These are phyloP conservation scores for Adineta ricciae DNA, from an alignment of 2,888 invertebrate species.

Conservation along the genomic window DNA sequence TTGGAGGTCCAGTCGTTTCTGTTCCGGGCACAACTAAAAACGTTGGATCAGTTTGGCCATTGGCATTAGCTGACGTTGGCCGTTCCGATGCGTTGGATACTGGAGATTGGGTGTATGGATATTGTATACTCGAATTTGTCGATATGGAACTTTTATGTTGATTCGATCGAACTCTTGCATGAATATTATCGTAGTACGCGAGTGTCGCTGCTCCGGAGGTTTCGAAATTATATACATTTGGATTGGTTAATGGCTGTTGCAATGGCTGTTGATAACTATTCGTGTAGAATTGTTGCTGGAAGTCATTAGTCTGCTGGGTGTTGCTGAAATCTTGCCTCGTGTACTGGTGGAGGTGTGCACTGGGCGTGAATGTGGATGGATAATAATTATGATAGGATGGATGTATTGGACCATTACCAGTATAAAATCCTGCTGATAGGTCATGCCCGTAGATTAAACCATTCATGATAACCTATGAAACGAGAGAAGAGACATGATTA, in stretches of 20 bases:
- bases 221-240: background rate
- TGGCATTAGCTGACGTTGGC: background rate
- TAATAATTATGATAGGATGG: background rate
- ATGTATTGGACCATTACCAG: background rate
- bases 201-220: background rate
- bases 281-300: background rate
- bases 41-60: background rate
- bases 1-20: background rate
- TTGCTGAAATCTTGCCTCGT: background rate
- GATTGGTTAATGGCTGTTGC: background rate
- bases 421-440: background rate
- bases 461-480: background rate
- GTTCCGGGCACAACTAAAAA: background rate
- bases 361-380: background rate
- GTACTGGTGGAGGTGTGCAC: background rate
- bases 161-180: background rate
- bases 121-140: background rate
- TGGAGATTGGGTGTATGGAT: background rate
- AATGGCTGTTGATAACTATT: background rate
- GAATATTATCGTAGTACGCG: background rate
- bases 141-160: background rate
- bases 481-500: background rate
- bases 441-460: background rate
- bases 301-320: background rate
- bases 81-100: background rate